Evolutionary conservation across 2,797 vertebrate genomes (phyloP).

Genomic region (Mycteria americana): DNA sequence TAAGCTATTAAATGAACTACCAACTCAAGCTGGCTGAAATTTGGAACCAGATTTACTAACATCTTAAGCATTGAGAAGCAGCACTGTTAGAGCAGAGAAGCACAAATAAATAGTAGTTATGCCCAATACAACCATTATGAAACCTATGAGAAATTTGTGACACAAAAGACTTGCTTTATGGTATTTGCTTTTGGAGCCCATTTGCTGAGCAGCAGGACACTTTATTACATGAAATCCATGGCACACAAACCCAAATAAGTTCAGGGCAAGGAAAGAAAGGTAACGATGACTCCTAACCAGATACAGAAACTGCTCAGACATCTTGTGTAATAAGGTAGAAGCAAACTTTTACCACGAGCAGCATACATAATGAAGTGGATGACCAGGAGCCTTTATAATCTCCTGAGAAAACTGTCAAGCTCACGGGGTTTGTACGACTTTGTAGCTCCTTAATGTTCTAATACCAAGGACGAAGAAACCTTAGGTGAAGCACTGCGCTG

Average conservation of each 20-base stretch:
- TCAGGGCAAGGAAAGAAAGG: not conserved
- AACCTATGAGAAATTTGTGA: not conserved
- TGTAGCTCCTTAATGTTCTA: not conserved
- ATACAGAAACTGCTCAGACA: not conserved
- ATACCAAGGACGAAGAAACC: not conserved
- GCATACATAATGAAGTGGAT: not conserved
- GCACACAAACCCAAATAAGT: not conserved
- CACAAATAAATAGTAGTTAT: not conserved
- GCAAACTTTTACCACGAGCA: not conserved
- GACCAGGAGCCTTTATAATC: not conserved
- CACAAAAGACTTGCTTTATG: not conserved
- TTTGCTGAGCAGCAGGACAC: not conserved
- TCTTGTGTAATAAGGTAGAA: not conserved
- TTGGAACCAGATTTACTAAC: not conserved
- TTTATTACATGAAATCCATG: not conserved
- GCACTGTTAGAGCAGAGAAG: not conserved
- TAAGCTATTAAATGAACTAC: constrained; percentile 10
- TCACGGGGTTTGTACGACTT: not conserved
- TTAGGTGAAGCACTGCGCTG: not conserved
- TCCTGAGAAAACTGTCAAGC: not conserved
- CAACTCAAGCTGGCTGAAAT: not conserved
- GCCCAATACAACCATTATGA: not conserved
- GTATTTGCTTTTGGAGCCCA: not conserved
- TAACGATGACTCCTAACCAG: not conserved
- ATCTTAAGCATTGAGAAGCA: not conserved